Evolutionary conservation across 2,888 invertebrate species (phyloP), one percentile per base, ranked within the genome.

Genomic region (Apamea epomidion): DNA sequence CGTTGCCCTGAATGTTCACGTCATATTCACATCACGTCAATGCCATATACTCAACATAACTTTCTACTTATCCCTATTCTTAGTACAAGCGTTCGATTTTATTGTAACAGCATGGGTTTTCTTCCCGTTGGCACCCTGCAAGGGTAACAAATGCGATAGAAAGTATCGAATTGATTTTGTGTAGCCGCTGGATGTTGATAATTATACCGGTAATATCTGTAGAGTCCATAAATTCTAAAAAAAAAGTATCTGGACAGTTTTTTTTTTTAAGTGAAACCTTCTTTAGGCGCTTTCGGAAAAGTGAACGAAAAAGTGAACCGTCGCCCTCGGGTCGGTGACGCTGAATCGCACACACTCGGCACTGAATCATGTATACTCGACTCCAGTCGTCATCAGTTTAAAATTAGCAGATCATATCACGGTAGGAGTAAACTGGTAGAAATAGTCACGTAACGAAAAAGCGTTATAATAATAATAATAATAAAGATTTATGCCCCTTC

Each of bases 1-100:
- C n/a, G 60, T 72, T 37, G 18, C 12, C 29, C 16, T 45, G 18
- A 60, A 67, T 54, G 7, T 65, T 32, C 7, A 21, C 37, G 25
- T 58, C 54, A 76, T 16, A 82, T 76, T 82, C 82, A 37, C 0
- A 25, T 45, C 76, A 82, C 76, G 82, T 37, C 21, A 29, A 25
- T 54, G 58, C 45, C 71, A 18, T 68, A 62, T 68, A 37, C 71
- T 54, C 54, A 62, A 82, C 82, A 82, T 72, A 64, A 76, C 54
- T 68, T 58, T 82, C 62, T 76, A 82, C 76, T 76, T 68, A 82
- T 60, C 82, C 29, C 45, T 67, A 37, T 82, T 67, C 51, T 70
- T 70, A 48, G 18, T 42, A 73, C 67, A 76, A 32, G 60, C 45
- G 29, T 72, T 71, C 10, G 37, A 37, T 82, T 76, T 60, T 62